These are phyloP conservation scores for Electrona antarctica DNA, from an alignment of 2,113 vertebrate species.

Conservation along the genomic window DNA sequence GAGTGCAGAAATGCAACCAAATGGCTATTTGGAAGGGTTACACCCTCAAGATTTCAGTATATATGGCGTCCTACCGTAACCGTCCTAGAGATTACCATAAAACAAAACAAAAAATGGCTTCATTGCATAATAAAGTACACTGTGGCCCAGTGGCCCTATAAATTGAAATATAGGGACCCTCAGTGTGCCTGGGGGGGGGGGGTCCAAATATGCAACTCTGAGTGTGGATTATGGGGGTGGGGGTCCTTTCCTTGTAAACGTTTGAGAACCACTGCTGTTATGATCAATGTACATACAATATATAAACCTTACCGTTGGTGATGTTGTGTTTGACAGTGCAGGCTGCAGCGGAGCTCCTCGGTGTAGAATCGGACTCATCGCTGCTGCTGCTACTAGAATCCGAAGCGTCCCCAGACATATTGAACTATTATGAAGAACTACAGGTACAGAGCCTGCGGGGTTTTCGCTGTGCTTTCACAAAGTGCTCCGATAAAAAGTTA, in stretches of 20 bases:
- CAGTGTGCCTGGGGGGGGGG: background rate
- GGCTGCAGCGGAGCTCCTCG: constrained; percentile 56
- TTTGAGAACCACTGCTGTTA: background rate
- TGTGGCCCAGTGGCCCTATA: no score
- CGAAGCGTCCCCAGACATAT: constrained; percentile 79
- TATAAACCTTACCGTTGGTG: constrained; percentile 77
- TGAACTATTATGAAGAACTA: constrained; percentile 4
- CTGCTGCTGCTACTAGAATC: constrained; percentile 64
- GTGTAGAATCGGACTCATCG: constrained; percentile 77
- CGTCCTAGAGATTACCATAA: no score
- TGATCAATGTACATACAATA: background rate
- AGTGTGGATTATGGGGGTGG: no score
- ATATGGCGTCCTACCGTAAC: background rate
- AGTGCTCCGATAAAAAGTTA: background rate
- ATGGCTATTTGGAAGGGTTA: no score
- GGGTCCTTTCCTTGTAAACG: no score
- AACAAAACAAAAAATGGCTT: no score
- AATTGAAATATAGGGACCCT: background rate
- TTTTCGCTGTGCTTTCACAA: background rate
- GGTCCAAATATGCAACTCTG: no score
- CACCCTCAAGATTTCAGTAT: background rate
- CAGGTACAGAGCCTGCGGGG: background rate
- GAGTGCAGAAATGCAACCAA: no score
- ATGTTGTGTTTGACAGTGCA: constrained; percentile 81
- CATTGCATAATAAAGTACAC: no score